Base-by-base conservation (phyloP, 2,797 vertebrate genomes). In the Sebastes ruberrimus region DNA sequence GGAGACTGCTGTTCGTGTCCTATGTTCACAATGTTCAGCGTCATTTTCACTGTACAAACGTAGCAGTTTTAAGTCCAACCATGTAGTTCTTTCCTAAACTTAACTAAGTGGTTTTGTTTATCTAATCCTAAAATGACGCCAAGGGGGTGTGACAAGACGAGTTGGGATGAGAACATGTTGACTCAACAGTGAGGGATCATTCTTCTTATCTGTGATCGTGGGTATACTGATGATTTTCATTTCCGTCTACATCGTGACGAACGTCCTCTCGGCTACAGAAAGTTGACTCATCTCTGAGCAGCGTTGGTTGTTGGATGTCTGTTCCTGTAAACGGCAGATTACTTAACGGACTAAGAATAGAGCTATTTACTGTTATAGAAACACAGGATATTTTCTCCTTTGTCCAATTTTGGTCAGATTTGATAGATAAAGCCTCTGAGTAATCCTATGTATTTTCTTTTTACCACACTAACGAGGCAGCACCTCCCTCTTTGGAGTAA, bases 361-460 rank as follows among this genome's bases (percentile, higher is more conserved):
- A 8, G 10, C 33, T 32, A 33, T 32, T 61, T 27, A 42, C 32
- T 67, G 16, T 28, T 28, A 7, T 1, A 49, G 55, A 27, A 18
- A 55, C 27, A 55, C 18, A 25, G 11, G 20, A 63, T 64, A 9
- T 35, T 49, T 32, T 71, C 35, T 59, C 23, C 2, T 46, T 6
- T 60, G 5, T 73, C 57, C 57, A 68, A 27, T 73, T 75, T 57
- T 61, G 59, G 53, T 59, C 53, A 72, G 10, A 67, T 69, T 52
- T 5, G 10, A 70, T 42, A 23, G 42, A 68, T 46, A 65, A 79
- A 53, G 30, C 14, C 32, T 73, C 32, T 57, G 52, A 71, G 32
- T 80, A 35, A 83, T 71, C 16, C 1, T 28, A 14, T 25, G 56
- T 66, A 55, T 65, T 35, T 78, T 46, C 80, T 71, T 69, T 64